Conservation (phyloP, 2,113 vertebrate genomes). For the Calyptommatus sinebrachiatus region DNA sequence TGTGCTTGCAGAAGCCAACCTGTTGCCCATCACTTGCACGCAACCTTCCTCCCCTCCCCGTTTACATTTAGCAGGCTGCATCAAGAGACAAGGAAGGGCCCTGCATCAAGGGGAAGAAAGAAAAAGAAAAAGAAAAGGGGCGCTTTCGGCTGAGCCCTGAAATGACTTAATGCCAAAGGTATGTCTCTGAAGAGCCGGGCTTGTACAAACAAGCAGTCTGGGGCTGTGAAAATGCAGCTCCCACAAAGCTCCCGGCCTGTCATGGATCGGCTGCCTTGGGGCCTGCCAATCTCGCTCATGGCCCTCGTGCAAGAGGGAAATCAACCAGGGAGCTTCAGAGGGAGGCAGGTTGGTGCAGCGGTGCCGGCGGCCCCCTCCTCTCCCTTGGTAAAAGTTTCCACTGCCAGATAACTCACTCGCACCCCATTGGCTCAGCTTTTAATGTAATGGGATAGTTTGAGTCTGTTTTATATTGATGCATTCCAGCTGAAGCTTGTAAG, state of each 20-base stretch:
- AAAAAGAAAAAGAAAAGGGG: neutral
- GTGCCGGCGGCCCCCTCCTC: too few species aligned
- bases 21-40: too few species aligned
- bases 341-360: neutral
- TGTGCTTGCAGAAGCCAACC: accelerated
- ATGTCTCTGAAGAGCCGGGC: neutral
- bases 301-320: neutral
- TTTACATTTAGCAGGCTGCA: neutral
- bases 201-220: conserved; percentile 10
- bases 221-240: neutral
- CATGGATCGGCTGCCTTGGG: neutral
- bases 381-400: conserved; percentile 4
- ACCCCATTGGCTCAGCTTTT: neutral
- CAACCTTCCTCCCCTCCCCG: too few species aligned
- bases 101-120: neutral
- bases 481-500: conserved; percentile 58
- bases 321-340: neutral
- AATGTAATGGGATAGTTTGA: neutral
- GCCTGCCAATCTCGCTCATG: neutral
- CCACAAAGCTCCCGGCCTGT: neutral
- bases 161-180: neutral
- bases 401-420: conserved; percentile 7
- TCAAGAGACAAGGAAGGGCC: neutral
- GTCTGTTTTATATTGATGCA: conserved; percentile 18
- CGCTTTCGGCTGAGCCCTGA: neutral